Evolutionary conservation across 2,888 invertebrate genomes (phyloP).

Genomic region (Neocrepidodera transversa): DNA sequence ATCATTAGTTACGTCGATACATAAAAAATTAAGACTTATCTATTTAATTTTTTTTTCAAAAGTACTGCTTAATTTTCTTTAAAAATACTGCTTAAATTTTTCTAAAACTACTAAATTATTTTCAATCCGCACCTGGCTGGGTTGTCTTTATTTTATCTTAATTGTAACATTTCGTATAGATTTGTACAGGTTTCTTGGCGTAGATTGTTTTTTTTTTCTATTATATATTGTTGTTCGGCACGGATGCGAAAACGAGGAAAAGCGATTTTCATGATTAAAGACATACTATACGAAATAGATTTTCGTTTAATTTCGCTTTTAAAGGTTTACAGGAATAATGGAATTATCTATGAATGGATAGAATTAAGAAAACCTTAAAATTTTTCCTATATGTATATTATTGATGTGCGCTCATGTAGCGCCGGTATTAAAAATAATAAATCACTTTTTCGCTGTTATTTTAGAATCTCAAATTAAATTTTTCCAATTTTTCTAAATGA

Average conservation of each 20-base stretch:
- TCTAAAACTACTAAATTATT: not conserved
- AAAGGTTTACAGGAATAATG: slow-evolving; percentile 10
- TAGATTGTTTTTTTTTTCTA: slow-evolving; percentile 12
- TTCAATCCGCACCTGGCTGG: not conserved
- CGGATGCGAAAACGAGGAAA: slow-evolving; percentile 9
- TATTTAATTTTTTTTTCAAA: not conserved
- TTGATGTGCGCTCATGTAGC: no score
- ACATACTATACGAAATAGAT: slow-evolving; percentile 17
- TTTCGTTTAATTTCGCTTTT: slow-evolving; percentile 11
- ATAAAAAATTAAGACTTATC: no score
- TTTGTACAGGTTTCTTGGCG: slow-evolving; percentile 15
- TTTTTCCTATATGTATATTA: no score
- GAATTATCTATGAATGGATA: no score
- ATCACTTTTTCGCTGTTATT: no score
- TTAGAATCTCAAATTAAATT: no score
- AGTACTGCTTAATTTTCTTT: no score
- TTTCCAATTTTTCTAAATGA: no score
- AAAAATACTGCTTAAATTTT: not conserved
- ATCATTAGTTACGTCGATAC: no score
- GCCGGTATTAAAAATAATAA: no score
- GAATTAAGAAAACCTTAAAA: no score
- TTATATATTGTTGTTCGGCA: slow-evolving; percentile 6
- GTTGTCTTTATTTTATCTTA: slow-evolving; percentile 6
- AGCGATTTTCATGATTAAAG: slow-evolving; percentile 18
- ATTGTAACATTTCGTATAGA: slow-evolving; percentile 11